These are phyloP conservation scores for Tenualosa thibaudeaui DNA, from an alignment of 2,797 vertebrate genomes.

Conservation along the genomic window DNA sequence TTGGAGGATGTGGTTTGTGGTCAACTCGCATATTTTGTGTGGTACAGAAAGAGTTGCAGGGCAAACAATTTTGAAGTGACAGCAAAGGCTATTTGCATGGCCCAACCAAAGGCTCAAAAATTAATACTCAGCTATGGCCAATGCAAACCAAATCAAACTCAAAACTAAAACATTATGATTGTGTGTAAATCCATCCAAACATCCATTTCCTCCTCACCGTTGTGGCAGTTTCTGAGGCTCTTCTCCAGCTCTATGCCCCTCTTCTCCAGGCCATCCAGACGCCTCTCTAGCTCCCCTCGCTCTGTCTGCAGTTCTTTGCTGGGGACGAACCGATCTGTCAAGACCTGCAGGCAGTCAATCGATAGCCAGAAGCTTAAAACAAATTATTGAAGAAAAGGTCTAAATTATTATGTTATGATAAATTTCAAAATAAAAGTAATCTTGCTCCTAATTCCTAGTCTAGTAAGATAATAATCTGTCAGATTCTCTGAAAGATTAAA, in stretches of 20 bases:
- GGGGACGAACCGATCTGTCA: slow-evolving; percentile 78
- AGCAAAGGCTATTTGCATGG: background rate
- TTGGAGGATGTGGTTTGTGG: slow-evolving; percentile 1
- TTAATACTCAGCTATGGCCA: background rate
- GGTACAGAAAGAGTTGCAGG: background rate
- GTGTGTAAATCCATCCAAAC: background rate
- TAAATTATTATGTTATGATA: background rate
- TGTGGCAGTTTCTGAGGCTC: slow-evolving; percentile 75
- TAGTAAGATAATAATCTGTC: background rate
- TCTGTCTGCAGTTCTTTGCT: slow-evolving; percentile 80
- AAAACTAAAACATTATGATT: background rate
- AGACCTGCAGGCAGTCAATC: slow-evolving; percentile 72
- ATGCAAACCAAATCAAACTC: background rate
- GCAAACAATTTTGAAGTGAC: background rate
- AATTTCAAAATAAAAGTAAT: background rate
- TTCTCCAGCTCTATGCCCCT: slow-evolving; percentile 83
- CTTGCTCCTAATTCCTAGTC: background rate
- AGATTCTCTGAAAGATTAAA: background rate
- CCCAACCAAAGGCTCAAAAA: background rate
- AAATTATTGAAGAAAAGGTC: background rate
- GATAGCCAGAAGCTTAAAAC: background rate
- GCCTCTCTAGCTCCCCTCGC: slow-evolving; percentile 78
- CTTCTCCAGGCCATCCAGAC: slow-evolving; percentile 81
- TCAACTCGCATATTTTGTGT: background rate
- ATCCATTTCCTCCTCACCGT: slow-evolving; percentile 65